Conservation (phyloP, 92 coral and sea anemone genomes). For the Pocillopora meandrina region DNA sequence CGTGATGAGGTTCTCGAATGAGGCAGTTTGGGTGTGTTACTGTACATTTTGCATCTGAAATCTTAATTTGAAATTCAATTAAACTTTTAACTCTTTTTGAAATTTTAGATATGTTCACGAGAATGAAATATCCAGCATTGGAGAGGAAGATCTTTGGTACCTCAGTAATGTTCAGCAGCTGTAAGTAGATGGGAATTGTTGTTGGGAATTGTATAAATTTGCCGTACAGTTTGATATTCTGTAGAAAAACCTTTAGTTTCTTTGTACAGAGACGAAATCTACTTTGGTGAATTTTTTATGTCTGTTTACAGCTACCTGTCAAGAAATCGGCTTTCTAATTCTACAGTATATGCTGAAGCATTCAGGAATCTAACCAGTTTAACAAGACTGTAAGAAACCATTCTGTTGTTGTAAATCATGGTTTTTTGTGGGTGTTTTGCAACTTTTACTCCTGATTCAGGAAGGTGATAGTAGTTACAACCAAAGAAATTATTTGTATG, state of each 20-base stretch:
- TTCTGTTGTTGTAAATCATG: background rate
- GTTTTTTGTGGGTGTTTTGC: too few relatives aligned
- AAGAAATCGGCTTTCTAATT: constrained; percentile 62
- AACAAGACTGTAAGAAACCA: constrained; percentile 66
- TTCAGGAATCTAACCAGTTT: constrained; percentile 80
- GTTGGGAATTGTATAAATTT: background rate
- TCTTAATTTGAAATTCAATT: background rate
- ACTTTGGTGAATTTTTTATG: background rate
- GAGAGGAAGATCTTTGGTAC: constrained; percentile 80
- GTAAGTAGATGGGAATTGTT: constrained; percentile 58
- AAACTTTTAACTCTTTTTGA: background rate
- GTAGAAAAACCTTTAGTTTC: too few relatives aligned
- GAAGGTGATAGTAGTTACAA: too few relatives aligned
- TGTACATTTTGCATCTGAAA: too few relatives aligned
- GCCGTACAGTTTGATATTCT: background rate
- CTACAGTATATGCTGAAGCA: constrained; percentile 81
- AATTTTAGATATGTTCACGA: constrained; percentile 63
- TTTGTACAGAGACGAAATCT: background rate
- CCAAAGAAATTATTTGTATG: too few relatives aligned
- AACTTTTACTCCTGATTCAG: too few relatives aligned
- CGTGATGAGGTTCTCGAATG: too few relatives aligned
- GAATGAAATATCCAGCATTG: constrained; percentile 59
- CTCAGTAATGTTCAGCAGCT: constrained; percentile 60
- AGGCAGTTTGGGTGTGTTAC: too few relatives aligned
- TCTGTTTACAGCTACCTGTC: constrained; percentile 65